Base-by-base conservation (phyloP, 2,888 invertebrate genomes). In the Andrena camellia region DNA sequence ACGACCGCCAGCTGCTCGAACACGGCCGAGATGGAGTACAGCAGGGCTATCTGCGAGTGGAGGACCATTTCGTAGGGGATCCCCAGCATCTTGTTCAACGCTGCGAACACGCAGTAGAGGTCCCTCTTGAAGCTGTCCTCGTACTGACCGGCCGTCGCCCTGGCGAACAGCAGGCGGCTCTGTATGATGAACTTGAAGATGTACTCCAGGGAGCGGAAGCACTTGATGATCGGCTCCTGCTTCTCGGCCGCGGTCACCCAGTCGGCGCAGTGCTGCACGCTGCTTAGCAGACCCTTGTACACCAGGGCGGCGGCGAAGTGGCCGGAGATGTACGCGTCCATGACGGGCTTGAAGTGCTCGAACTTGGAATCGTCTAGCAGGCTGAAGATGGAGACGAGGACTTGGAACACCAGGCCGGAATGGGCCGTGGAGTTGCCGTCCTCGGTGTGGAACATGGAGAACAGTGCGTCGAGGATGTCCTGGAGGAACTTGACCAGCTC, bases 251-350 rank as follows among this genome's bases (percentile, higher is more conserved):
- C 97, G 7, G 97, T 96, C 35, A 97, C 97, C 95, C 97, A 97
- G 86, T 98, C 97, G 0, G 98, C 97, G 94, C 98, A 97, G 92
- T 98, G 98, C 90, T 98, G 97, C 0, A 99, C 98, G 85, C 98
- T 98, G 13, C 97, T 97, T 64, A 98, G 95, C 0, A 99, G 95
- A 0, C 98, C 98, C 93, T 98, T 98, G 94, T 99, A 98, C 23
- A 99, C 99, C 17, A 99, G 95, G 0, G 99, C 98, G 0, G 98
- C 98, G 0, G 99, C 98, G 94, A 99, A 99, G 94, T 98, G 98
- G 87, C 98, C 97, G 88, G 97, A 97, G 71, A 99, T 98, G 92
- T 99, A 99, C 0, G 98, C 98, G 91, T 99, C 98, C 94, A 99
- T 96, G 0, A 99, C 98, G 0, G 98, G 98, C 88, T 97, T 97